Evolutionary conservation across 1,140 invertebrate genomes (phyloP).

Genomic region (Drosophila bocqueti): DNA sequence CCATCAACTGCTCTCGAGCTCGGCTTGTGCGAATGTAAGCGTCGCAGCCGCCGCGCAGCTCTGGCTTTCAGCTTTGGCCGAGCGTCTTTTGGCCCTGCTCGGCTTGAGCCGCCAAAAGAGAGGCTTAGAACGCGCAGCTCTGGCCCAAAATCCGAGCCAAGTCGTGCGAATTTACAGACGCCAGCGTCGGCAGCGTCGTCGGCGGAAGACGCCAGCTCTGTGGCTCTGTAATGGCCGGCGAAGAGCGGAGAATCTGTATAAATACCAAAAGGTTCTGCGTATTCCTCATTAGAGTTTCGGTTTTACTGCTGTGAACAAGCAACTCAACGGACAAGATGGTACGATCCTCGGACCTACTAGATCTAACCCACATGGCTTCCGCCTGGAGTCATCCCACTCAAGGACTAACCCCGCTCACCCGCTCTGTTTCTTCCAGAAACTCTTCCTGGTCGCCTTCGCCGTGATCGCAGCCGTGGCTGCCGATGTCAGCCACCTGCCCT

Average conservation of each 20-base stretch:
- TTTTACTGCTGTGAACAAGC: constrained; percentile 80
- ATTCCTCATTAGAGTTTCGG: constrained; percentile 83
- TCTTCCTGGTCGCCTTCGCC: constrained; percentile 78
- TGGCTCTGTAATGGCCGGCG: constrained; percentile 61
- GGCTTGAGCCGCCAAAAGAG: constrained; percentile 42
- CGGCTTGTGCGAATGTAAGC: constrained; percentile 69
- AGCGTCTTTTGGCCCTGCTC: constrained; percentile 37
- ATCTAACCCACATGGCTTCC: background rate
- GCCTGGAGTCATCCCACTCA: constrained; percentile 1
- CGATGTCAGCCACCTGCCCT: constrained; percentile 81
- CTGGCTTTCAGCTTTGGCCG: constrained; percentile 16
- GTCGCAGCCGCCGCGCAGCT: constrained; percentile 26
- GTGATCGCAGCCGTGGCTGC: constrained; percentile 76
- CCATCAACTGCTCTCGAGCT: constrained; percentile 54
- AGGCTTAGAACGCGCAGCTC: constrained; percentile 63
- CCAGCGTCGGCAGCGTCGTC: constrained; percentile 34
- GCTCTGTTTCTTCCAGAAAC: constrained; percentile 65
- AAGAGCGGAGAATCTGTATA: constrained; percentile 79
- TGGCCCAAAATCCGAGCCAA: constrained; percentile 30
- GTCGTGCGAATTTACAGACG: constrained; percentile 72
- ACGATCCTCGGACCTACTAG: constrained; percentile 24
- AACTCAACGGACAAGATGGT: constrained; percentile 77
- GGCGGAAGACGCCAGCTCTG: constrained; percentile 22
- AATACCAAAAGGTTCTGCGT: constrained; percentile 83
- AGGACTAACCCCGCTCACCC: constrained; percentile 45